Evolutionary conservation across 2,113 vertebrate species (phyloP), one percentile per base, ranked within the genome.

Genomic region (Struthio camelus): DNA sequence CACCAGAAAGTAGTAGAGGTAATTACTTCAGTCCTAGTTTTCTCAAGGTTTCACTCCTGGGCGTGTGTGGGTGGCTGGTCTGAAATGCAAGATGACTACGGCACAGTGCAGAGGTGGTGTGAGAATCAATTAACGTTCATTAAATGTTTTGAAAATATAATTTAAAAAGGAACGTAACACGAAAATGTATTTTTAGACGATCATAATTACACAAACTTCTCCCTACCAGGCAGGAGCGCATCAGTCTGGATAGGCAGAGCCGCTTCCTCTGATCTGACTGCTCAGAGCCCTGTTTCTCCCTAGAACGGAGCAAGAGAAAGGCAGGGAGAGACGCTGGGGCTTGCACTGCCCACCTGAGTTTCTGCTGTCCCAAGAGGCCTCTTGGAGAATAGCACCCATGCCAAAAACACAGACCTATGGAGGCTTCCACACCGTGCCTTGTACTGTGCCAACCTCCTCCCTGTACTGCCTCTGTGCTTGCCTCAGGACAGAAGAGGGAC

Each of bases 111-210:
- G 59, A 54, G 65, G n/a, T 86, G 65, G 77, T 40, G 36, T 62
- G 77, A 86, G 89, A 89, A 82, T 67, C 48, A 86, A 82, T 78
- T 81, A 82, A 72, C 76, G 42, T 19, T 72, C 65, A 76, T 92
- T 54, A 67, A 72, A 38, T 36, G 22, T 15, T 59, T 76, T 20
- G 11, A 5, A 28, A 1, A 4, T 40, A 46, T 38, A 44, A 8
- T 25, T 70, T 54, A 30, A 9, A 64, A 70, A 77, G 28, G 76
- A 58, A 53, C 3, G 9, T 10, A 66, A 72, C 65, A 48, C 20
- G 14, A 59, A 80, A 71, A 46, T 42, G 10, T 46, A 17, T 53
- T 58, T 76, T 59, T 65, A 70, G 67, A 24, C 17, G 64, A 6
- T 25, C 10, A 16, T 6, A 40, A 13, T 8, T 42, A 16, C 11